phyloP scores from a whole-genome alignment of 2,888 invertebrate genomes.

The Hetaerina titia region DNA sequence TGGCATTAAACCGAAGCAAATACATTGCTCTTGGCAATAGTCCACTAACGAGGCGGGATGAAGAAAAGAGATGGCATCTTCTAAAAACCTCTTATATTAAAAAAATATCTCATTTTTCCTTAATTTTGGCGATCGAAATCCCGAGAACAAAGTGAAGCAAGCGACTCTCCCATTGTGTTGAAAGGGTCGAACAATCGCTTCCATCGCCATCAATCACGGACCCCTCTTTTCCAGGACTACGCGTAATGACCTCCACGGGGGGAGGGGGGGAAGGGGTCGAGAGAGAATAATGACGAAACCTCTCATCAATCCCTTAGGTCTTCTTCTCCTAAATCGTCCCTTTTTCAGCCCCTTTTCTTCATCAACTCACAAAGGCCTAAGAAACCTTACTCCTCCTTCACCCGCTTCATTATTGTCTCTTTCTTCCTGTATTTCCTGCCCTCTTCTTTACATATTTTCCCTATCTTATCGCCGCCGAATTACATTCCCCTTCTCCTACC shows the following conservation, averaged over 20 bases:
- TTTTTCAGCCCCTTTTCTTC: neutral
- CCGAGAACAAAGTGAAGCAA: neutral
- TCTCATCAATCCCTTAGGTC: neutral
- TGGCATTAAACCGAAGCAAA: too few relatives aligned
- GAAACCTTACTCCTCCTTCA: neutral
- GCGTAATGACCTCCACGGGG: neutral
- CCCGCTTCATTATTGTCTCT: neutral
- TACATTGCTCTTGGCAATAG: too few relatives aligned
- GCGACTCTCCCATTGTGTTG: neutral
- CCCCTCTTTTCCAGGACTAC: neutral
- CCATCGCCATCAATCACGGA: slow-evolving; percentile 8
- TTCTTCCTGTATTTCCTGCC: neutral
- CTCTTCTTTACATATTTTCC: slow-evolving; percentile 16
- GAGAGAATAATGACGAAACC: neutral
- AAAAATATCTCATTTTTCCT: neutral
- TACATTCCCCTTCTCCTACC: neutral
- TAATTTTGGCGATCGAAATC: neutral
- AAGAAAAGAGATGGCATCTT: neutral
- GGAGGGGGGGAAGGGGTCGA: neutral
- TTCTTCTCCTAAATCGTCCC: neutral
- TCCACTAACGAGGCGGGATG: neutral
- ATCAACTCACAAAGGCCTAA: neutral
- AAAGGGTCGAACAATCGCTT: neutral
- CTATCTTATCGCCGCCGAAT: neutral
- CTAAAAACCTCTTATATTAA: neutral